Base-by-base conservation (phyloP, 2,888 invertebrate species). In the Diarsia rubi region DNA sequence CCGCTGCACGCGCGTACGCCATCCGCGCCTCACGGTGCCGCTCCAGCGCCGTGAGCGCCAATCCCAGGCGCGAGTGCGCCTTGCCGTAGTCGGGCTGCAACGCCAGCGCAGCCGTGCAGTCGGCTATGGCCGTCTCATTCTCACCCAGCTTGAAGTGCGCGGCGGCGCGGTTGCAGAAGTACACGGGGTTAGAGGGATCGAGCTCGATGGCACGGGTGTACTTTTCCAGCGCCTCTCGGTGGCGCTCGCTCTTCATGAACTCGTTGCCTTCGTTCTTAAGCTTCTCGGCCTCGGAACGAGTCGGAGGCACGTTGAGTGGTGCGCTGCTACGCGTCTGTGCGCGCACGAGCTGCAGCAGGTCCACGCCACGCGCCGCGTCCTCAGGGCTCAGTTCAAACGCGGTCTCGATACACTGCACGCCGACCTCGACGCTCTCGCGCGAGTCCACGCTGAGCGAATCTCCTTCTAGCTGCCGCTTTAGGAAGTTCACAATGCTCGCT, bases 131-230 rank as follows among this genome's bases (percentile, higher is more conserved):
- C 79, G 97, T 97, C 74, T 98, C 97, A 90, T 99, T 98, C 90
- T 98, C 98, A 67, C 98, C 98, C 84, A 99, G 95, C 91, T 99
- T 99, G 91, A 98, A 99, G 92, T 98, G 98, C 0, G 99, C 99
- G 2, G 99, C 99, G 64, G 99, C 99, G 85, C 99, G 97, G 93
- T 99, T 99, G 93, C 99, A 99, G 93, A 98, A 99, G 95, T 98
- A 99, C 47, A 99, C 98, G 0, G 99, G 98, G 96, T 99, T 99
- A 80, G 97, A 97, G 42, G 98, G 97, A 93, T 99, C 98, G 75
- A 99, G 95, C 88, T 98, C 97, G 84, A 99, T 98, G 19, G 99
- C 99, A 88, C 98, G 98, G 80, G 98, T 97, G 92, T 99, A 99
- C 88, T 98, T 97, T 21, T 97, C 97, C 52, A 99, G 94, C 21